A percentile compares a stretch with the other conserved stretches of the same genome.
These are phyloP conservation scores for Chaitophorus viminalis DNA, from an alignment of 2,888 invertebrate species.

Conservation along the genomic window DNA sequence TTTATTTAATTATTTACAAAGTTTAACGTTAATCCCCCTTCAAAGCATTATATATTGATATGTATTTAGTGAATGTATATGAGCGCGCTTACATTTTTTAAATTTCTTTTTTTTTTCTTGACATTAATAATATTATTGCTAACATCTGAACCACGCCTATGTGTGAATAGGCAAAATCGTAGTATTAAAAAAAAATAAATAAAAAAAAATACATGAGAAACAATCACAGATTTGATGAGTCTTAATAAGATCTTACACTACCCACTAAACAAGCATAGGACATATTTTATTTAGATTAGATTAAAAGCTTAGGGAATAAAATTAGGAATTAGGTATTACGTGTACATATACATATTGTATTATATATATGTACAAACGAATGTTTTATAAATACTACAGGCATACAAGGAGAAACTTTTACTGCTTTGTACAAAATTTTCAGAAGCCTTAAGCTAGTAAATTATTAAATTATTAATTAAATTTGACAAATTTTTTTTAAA, in stretches of 20 bases:
- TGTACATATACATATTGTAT: neutral
- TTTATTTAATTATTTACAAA: slow-evolving; percentile 34
- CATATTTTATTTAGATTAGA: slow-evolving; percentile 5
- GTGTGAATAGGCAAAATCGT: slow-evolving; percentile 16
- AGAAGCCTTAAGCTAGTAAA: slow-evolving; percentile 44
- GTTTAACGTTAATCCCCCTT: slow-evolving; percentile 50
- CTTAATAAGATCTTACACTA: slow-evolving; percentile 59
- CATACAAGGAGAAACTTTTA: slow-evolving; percentile 24
- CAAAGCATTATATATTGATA: slow-evolving; percentile 59
- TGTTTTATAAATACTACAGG: slow-evolving; percentile 21
- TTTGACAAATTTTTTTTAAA: neutral
- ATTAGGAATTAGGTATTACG: slow-evolving; percentile 29
- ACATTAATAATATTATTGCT: slow-evolving; percentile 42
- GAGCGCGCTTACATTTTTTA: slow-evolving; percentile 57
- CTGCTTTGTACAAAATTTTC: slow-evolving; percentile 26
- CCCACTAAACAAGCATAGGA: slow-evolving; percentile 51
- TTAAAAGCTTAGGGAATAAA: slow-evolving; percentile 32
- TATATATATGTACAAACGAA: neutral
- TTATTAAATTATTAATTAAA: slow-evolving; percentile 37
- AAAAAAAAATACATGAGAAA: slow-evolving; percentile 51
- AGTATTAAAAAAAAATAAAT: slow-evolving; percentile 31
- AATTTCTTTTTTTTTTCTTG: neutral
- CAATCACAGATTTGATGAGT: slow-evolving; percentile 62
- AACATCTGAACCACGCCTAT: slow-evolving; percentile 41
- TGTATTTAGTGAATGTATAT: slow-evolving; percentile 60